phyloP scores from a whole-genome alignment of 2,113 vertebrate genomes.

The Phoxinus phoxinus region DNA sequence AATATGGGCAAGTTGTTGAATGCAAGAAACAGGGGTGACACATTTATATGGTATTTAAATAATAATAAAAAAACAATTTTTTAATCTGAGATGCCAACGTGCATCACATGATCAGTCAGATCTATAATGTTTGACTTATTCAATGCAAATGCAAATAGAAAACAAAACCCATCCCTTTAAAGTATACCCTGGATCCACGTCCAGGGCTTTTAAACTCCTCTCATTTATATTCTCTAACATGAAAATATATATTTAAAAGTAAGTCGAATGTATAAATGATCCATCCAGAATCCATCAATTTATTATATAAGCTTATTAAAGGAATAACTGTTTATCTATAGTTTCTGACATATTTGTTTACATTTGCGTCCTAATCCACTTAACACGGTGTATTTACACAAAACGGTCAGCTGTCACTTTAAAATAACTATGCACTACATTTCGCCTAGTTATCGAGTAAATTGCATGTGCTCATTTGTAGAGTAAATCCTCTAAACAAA shows the following conservation, averaged over 20 bases:
- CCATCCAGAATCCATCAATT: neutral
- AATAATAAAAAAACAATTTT: too few species aligned
- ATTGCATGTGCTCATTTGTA: neutral
- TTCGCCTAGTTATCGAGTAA: neutral
- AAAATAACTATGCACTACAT: neutral
- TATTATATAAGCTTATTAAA: neutral
- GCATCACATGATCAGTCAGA: neutral
- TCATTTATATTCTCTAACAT: neutral
- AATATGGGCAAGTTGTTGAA: too few species aligned
- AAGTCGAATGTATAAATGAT: neutral
- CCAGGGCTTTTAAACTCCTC: neutral
- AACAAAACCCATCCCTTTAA: neutral
- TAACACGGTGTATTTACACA: neutral
- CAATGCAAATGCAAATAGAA: neutral
- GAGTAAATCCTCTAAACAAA: neutral
- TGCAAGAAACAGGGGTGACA: too few species aligned
- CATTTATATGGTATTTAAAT: too few species aligned
- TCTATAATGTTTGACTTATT: neutral
- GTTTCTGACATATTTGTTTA: neutral
- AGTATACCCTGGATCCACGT: neutral
- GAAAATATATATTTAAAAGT: too few species aligned
- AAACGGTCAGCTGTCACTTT: neutral
- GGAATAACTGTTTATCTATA: neutral
- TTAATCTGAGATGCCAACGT: neutral
- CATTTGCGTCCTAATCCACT: neutral